Percentiles rank a stretch among this genome's conserved stretches.
Evolutionary conservation across 2,888 invertebrate species (phyloP).

Genomic region (Lypha dubia): DNA sequence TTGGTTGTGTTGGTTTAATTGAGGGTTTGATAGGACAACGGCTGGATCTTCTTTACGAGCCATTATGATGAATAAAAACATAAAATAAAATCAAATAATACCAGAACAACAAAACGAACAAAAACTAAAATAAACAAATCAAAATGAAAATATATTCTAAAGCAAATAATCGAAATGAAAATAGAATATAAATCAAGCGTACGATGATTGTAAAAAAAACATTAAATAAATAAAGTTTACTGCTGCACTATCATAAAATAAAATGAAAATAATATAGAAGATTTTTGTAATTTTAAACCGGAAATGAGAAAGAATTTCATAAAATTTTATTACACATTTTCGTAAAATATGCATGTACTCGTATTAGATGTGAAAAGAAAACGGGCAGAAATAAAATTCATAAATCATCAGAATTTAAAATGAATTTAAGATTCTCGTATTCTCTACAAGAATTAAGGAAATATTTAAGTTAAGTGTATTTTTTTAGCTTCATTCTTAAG

Average conservation of each 20-base stretch:
- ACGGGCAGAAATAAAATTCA: constrained; percentile 26
- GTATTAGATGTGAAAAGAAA: constrained; percentile 17
- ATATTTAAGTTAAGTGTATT: not conserved
- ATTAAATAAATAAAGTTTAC: constrained; percentile 12
- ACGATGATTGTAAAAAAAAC: not conserved
- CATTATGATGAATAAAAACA: constrained; percentile 39
- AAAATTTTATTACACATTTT: constrained; percentile 26
- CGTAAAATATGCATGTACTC: too few species aligned
- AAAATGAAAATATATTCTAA: constrained; percentile 58
- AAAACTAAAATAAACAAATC: constrained; percentile 39
- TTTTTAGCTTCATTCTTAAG: not conserved
- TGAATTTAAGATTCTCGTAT: not conserved
- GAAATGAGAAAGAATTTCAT: constrained; percentile 51
- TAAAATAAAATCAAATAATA: constrained; percentile 7
- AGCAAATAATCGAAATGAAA: constrained; percentile 42
- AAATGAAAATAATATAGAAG: constrained; percentile 26
- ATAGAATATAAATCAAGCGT: constrained; percentile 51
- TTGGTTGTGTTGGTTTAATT: constrained; percentile 6
- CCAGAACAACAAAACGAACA: not conserved
- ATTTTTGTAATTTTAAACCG: constrained; percentile 49
- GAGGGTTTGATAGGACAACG: not conserved
- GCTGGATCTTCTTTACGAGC: constrained; percentile 6
- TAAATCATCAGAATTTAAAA: constrained; percentile 37
- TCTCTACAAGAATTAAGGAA: not conserved
- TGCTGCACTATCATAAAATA: constrained; percentile 17